Evolutionary conservation across 2,888 invertebrate genomes (phyloP).

Genomic region (Amaurobius ferox): DNA sequence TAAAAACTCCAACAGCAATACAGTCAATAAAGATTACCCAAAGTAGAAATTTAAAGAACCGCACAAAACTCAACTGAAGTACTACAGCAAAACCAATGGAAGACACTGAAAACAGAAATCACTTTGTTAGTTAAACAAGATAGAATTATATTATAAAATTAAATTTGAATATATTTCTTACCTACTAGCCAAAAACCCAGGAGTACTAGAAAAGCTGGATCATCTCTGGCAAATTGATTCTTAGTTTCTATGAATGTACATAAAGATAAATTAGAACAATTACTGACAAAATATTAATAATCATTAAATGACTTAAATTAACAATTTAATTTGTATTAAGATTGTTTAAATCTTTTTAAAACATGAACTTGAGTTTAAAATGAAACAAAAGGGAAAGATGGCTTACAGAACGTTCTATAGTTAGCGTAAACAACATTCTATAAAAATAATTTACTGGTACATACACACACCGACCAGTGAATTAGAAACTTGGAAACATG

Average conservation of each 20-base stretch:
- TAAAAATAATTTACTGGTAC: no score
- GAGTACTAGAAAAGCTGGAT: slow-evolving; percentile 97
- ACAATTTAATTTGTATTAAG: no score
- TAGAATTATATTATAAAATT: background rate
- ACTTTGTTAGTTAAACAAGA: background rate
- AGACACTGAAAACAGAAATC: slow-evolving; percentile 83
- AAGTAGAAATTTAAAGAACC: slow-evolving; percentile 88
- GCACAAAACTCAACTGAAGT: slow-evolving; percentile 82
- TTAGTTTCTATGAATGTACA: slow-evolving; percentile 87
- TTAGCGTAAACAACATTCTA: no score
- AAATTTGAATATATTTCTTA: slow-evolving; percentile 73
- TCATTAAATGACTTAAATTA: no score
- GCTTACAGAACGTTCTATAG: no score
- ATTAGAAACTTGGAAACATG: no score
- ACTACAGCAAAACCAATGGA: slow-evolving; percentile 92
- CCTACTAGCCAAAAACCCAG: slow-evolving; percentile 88
- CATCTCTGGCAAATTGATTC: slow-evolving; percentile 98
- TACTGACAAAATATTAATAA: no score
- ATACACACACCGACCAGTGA: no score
- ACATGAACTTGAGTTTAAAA: no score
- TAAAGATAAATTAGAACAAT: no score
- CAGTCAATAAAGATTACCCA: slow-evolving; percentile 97
- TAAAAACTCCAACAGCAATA: slow-evolving; percentile 89
- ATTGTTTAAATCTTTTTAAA: no score
- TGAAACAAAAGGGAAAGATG: no score